Evolutionary conservation across 2,797 vertebrate species (phyloP), one percentile per base, ranked within the genome.

Genomic region (Aratinga solstitialis): DNA sequence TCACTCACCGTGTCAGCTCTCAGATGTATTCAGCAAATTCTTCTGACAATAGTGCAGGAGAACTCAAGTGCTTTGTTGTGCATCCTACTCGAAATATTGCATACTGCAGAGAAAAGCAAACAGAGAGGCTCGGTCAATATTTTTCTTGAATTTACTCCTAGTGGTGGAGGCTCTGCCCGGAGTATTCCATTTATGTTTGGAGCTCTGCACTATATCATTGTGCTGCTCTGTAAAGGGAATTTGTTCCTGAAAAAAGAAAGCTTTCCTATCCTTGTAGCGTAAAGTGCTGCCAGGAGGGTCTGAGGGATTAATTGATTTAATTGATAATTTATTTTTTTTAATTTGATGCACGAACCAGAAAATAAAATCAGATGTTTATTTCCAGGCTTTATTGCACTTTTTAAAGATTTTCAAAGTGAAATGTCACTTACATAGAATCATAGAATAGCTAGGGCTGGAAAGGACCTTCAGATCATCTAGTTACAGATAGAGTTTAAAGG

Each of bases 71-170:
- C 89, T 95, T 95, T 95, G 93, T 93, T 95, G 96, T 92, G 78
- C 89, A 95, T 90, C 81, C 95, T 93, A 51, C 84, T 88, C 97
- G 96, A 97, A 97, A 92, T 97, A 96, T 88, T 95, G 94, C 80
- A 85, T 81, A 82, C 50, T 89, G 71, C 75, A 85, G 72, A 89
- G 96, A 94, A 95, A 95, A 95, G 95, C 91, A 97, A 97, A 95
- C 91, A 96, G 87, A 71, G 76, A 90, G 63, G 48, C 76, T 65
- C 8, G 23, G 92, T 95, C 92, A 95, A 94, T 97, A 96, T 90
- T 95, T 96, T 96, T 96, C 91, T 96, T 96, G 94, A 95, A 96
- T 96, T 96, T 97, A 95, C 94, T 96, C 87, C 91, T 96, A 38
- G 95, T 51, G 48, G 73, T 95, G 47, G 86, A 95, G 87, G 81